Evolutionary conservation across 2,888 invertebrate genomes (phyloP).

Genomic region (Lucinisca nassula): DNA sequence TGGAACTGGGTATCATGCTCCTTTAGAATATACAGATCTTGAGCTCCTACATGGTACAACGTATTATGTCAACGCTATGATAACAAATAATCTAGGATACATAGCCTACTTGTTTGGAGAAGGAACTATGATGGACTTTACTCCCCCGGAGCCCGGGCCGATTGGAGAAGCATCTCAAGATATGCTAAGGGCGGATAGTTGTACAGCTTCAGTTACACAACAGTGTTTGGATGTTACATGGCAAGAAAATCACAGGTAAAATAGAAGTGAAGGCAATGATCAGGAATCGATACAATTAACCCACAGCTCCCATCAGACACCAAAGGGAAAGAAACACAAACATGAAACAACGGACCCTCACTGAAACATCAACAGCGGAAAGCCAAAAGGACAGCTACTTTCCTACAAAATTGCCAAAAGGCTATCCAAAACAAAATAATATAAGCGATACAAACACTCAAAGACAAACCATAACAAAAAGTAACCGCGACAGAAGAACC

Average conservation of each 20-base stretch:
- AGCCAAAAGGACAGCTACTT: too few species aligned
- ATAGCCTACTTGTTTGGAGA: conserved; percentile 64
- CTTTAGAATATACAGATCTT: conserved; percentile 65
- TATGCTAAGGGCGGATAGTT: conserved; percentile 61
- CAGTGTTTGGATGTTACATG: conserved; percentile 71
- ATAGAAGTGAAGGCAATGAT: too few species aligned
- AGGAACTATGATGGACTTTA: conserved; percentile 77
- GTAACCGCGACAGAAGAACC: too few species aligned
- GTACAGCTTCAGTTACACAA: conserved; percentile 74
- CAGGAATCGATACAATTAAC: too few species aligned
- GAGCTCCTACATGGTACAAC: conserved; percentile 68
- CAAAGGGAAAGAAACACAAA: too few species aligned
- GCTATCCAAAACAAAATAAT: too few species aligned
- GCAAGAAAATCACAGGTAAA: conserved; percentile 74
- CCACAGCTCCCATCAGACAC: too few species aligned
- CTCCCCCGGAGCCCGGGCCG: conserved; percentile 76
- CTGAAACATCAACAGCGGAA: too few species aligned
- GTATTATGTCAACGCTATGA: conserved; percentile 74
- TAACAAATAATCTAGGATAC: conserved; percentile 75
- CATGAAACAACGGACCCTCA: too few species aligned
- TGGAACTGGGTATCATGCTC: conserved; percentile 70
- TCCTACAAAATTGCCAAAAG: too few species aligned
- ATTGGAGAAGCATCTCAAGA: conserved; percentile 61
- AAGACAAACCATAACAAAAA: too few species aligned
- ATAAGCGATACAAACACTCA: too few species aligned